Base-by-base conservation (phyloP, 2,888 invertebrate genomes). In the Hydrotaea diabolus region DNA sequence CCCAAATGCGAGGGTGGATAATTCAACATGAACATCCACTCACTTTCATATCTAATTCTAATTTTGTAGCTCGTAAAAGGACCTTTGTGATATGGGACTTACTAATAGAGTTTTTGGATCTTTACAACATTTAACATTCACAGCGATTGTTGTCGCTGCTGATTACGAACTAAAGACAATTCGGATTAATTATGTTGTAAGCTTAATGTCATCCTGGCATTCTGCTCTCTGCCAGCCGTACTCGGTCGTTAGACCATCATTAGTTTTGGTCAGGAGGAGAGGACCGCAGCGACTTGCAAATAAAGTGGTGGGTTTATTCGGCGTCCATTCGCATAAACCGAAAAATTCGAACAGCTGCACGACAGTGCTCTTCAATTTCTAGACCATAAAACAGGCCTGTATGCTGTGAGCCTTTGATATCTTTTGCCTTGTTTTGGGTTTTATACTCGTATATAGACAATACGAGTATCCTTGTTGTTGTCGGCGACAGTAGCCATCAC, bases 81-180 rank as follows among this genome's bases (percentile, higher is more conserved):
- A 62, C 82, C 71, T 71, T 85, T 77, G 76, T 64, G 82, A 77
- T 62, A 46, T 26, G 36, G 69, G 69, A 71, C 69, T 82, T 66
- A 57, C 76, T 82, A 85, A 85, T 82, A 79, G 80, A 82, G 82
- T 85, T 85, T 85, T 85, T 64, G 73, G 73, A 77, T 82, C 79
- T 80, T 85, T 55, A 80, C 59, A 82, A 82, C 79, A 85, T 82
- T 85, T 76, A 82, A 75, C 82, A 77, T 82, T 80, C 73, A 74
- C 55, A 77, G 55, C 57, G 78, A 81, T 66, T 73, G 55, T 62
- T 77, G 26, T 46, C 75, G 71, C 66, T 59, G 46, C 43, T 80
- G 79, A 80, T 77, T 79, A 79, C 59, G 66, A 43, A 80, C 62
- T 72, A 73, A 21, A 82, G 49, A 82, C 69, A 77, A 80, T 85